A percentile compares a stretch with the other conserved stretches of the same genome.
phyloP scores from a whole-genome alignment of 2,797 vertebrate species.

The Heliangelus exortis region DNA sequence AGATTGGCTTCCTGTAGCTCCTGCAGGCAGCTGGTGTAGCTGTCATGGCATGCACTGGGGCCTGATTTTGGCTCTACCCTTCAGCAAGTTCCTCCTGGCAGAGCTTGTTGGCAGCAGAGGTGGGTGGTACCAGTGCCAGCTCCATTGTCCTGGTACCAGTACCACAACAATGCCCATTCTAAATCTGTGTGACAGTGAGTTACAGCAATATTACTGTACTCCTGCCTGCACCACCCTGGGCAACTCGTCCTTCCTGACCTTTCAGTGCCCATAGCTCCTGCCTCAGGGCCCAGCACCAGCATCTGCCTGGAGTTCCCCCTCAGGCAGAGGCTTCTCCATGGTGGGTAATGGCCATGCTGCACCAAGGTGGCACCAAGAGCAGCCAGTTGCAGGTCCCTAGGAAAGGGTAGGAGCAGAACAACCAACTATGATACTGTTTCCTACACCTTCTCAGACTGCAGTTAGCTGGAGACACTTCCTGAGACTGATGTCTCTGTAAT shows the following conservation, averaged over 20 bases:
- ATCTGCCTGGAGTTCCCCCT: neutral
- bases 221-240: neutral
- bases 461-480: neutral
- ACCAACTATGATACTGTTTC: neutral
- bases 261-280: neutral
- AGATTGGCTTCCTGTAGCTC: neutral
- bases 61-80: neutral
- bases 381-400: fast-evolving
- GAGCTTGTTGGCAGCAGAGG: neutral
- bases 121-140: neutral
- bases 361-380: neutral
- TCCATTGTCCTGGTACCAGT: neutral
- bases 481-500: neutral
- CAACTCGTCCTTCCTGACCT: neutral
- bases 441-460: neutral
- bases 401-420: neutral
- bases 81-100: neutral
- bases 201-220: neutral
- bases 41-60: neutral
- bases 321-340: neutral
- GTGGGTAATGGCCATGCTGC: neutral
- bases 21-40: neutral
- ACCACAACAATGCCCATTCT: neutral
- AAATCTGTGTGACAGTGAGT: neutral
- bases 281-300: neutral